Percentiles rank a stretch among this genome's conserved stretches.
phyloP scores from a whole-genome alignment of 2,888 invertebrate species.

The Amphimallon solstitiale region DNA sequence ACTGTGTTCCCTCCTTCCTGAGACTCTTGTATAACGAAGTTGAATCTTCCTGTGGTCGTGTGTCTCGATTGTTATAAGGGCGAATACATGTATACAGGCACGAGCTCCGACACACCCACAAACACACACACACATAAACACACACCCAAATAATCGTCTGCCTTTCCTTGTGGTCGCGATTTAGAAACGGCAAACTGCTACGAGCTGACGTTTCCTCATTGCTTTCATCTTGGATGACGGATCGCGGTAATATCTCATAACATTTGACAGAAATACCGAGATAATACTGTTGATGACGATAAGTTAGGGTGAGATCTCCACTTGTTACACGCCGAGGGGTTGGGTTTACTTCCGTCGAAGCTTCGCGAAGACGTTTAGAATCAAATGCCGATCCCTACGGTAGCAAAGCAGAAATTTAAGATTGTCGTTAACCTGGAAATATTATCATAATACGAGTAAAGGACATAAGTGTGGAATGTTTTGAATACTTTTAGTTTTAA shows the following conservation, averaged over 20 bases:
- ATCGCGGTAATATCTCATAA: slow-evolving; percentile 18
- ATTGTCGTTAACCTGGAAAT: too few relatives aligned
- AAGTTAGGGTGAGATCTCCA: neutral
- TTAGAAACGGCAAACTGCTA: slow-evolving; percentile 1
- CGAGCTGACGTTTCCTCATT: slow-evolving; percentile 17
- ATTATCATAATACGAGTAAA: too few relatives aligned
- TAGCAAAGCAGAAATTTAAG: too few relatives aligned
- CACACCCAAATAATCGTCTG: too few relatives aligned
- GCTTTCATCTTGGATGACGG: slow-evolving; percentile 12
- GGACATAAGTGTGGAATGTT: too few relatives aligned
- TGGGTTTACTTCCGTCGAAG: neutral
- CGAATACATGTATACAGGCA: too few relatives aligned
- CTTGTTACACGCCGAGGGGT: slow-evolving; percentile 2
- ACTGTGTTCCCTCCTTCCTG: slow-evolving; percentile 39
- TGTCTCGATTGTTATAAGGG: neutral
- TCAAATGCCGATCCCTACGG: too few relatives aligned
- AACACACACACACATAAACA: too few relatives aligned
- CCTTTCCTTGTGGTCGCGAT: slow-evolving; percentile 10
- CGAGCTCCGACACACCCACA: too few relatives aligned
- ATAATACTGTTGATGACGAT: slow-evolving; percentile 16
- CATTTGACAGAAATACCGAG: slow-evolving; percentile 15
- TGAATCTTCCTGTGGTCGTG: slow-evolving; percentile 24
- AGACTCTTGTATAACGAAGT: slow-evolving; percentile 37
- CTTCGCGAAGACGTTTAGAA: too few relatives aligned
- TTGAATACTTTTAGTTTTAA: too few relatives aligned